Percentiles rank a stretch among this genome's conserved stretches.
Evolutionary conservation across 2,113 vertebrate genomes (phyloP).

Genomic region (Lepus timidus): DNA sequence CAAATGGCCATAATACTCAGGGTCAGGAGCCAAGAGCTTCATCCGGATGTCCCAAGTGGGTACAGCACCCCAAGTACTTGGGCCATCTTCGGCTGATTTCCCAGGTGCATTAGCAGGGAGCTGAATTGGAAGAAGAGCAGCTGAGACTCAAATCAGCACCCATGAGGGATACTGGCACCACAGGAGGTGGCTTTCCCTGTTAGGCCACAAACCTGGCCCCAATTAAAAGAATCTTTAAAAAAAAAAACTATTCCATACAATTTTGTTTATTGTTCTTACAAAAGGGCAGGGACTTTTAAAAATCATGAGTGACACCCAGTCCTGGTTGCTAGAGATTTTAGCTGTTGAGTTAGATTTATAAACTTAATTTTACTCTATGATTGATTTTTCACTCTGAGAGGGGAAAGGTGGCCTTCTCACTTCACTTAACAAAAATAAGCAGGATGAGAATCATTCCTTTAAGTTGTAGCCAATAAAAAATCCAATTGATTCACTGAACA

Average conservation of each 20-base stretch:
- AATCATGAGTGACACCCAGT: background rate
- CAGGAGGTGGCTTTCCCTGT: too few species aligned
- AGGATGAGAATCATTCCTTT: background rate
- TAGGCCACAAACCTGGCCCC: too few species aligned
- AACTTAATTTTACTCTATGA: constrained; percentile 49
- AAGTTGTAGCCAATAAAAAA: constrained; percentile 35
- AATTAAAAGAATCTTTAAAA: background rate
- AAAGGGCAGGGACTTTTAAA: constrained; percentile 1
- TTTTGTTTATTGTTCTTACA: constrained; percentile 44
- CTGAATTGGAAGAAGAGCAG: too few species aligned
- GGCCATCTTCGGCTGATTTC: too few species aligned
- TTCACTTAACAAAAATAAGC: constrained; percentile 33
- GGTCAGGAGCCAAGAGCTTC: too few species aligned
- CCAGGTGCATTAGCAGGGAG: too few species aligned
- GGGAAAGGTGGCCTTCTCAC: background rate
- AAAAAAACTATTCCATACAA: constrained; percentile 5
- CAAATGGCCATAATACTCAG: too few species aligned
- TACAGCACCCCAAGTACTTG: too few species aligned
- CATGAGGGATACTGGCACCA: too few species aligned
- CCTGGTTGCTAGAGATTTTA: constrained; percentile 27
- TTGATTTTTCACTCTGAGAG: constrained; percentile 9
- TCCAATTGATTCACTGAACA: background rate
- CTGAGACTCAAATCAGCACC: too few species aligned
- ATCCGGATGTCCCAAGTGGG: too few species aligned
- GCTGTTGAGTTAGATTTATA: constrained; percentile 35